Evolutionary conservation across 2,797 vertebrate genomes (phyloP).

Genomic region (Galaxias olidus): DNA sequence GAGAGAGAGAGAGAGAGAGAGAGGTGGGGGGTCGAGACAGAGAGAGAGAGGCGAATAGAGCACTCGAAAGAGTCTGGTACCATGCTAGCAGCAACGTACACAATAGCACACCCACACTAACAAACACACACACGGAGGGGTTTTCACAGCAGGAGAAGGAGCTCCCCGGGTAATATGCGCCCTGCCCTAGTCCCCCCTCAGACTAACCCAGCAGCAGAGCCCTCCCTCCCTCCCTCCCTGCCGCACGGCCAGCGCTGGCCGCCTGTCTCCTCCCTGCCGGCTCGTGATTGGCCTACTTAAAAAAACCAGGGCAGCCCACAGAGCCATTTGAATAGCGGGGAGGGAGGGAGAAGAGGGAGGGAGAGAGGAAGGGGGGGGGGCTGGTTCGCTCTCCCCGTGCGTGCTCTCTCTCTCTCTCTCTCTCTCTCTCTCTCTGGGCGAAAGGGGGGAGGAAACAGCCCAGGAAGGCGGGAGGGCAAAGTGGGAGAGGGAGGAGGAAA

Average conservation of each 20-base stretch:
- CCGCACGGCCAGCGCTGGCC: conserved; percentile 42
- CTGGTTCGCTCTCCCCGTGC: conserved; percentile 39
- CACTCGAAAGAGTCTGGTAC: not conserved
- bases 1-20: conserved; percentile 6
- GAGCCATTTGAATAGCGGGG: conserved; percentile 79
- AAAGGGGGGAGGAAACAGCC: conserved; percentile 63
- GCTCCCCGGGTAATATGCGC: too few relatives aligned
- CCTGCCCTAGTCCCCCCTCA: too few relatives aligned
- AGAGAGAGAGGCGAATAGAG: conserved; percentile 3
- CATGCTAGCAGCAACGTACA: too few relatives aligned
- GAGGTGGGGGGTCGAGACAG: conserved; percentile 19
- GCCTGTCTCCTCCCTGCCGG: conserved; percentile 72
- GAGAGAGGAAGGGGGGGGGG: conserved; percentile 18
- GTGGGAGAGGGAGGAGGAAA: conserved; percentile 60
- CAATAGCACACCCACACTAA: too few relatives aligned
- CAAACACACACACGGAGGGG: too few relatives aligned
- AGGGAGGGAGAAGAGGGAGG: conserved; percentile 35
- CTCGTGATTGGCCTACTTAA: conserved; percentile 75
- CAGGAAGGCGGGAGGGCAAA: conserved; percentile 65
- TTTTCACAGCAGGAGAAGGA: too few relatives aligned
- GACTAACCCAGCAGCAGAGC: too few relatives aligned
- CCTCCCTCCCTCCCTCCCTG: too few relatives aligned
- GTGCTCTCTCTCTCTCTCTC: conserved; percentile 57
- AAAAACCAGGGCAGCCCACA: conserved; percentile 68
- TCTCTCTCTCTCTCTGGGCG: conserved; percentile 75